These are phyloP conservation scores for Eupithecia exiguata DNA, from an alignment of 2,888 invertebrate species.

Conservation along the genomic window DNA sequence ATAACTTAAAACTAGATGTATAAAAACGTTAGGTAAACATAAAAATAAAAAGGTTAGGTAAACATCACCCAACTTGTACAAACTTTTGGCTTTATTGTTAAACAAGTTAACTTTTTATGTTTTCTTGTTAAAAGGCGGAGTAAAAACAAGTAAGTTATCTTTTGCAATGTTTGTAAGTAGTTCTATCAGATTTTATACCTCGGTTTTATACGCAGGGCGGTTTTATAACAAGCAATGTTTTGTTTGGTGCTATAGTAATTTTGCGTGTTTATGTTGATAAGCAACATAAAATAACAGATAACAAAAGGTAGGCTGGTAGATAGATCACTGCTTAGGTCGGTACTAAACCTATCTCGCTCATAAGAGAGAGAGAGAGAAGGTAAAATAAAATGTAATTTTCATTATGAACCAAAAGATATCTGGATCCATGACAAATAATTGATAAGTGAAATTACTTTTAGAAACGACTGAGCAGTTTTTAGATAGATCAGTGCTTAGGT, in stretches of 20 bases:
- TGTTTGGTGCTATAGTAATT: background rate
- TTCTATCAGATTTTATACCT: background rate
- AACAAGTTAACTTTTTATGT: background rate
- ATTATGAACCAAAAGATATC: background rate
- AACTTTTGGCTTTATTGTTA: background rate
- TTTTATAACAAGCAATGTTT: background rate
- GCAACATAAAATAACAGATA: background rate
- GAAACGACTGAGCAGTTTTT: background rate
- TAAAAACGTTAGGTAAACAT: too few species aligned
- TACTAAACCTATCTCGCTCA: background rate
- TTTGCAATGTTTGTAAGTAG: background rate
- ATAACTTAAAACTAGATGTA: too few species aligned
- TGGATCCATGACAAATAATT: background rate
- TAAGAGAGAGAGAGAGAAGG: too few species aligned
- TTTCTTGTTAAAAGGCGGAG: background rate
- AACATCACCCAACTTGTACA: background rate
- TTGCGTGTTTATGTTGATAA: background rate
- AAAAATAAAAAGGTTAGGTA: too few species aligned
- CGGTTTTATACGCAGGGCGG: background rate
- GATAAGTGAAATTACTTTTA: background rate
- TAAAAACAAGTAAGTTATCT: background rate
- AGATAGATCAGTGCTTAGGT: background rate
- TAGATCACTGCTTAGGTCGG: background rate
- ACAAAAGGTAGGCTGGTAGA: background rate
- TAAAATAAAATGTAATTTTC: background rate